These are phyloP conservation scores for Axea sp. DNA, from an alignment of 2,888 invertebrate species.

Conservation along the genomic window DNA sequence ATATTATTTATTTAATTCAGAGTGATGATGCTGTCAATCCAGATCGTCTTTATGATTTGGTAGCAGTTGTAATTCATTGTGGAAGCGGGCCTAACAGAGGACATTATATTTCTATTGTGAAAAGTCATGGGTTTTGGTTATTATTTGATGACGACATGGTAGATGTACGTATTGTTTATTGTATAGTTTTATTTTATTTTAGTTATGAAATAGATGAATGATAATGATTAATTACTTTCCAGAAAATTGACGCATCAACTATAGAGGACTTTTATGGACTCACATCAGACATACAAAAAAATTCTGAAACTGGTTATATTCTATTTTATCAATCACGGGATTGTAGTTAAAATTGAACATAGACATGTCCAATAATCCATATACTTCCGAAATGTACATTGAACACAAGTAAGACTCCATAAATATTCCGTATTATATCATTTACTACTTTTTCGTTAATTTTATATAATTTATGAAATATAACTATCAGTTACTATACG, in stretches of 20 bases:
- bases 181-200: neutral
- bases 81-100: conserved; percentile 97
- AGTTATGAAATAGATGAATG: neutral
- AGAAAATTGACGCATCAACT: conserved; percentile 99
- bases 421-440: conserved; percentile 54
- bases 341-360: conserved; percentile 79
- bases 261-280: conserved; percentile 99
- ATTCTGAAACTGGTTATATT: conserved; percentile 99
- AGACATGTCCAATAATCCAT: conserved; percentile 54
- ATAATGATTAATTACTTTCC: conserved; percentile 75
- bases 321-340: conserved; percentile 98
- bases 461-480: conserved; percentile 19
- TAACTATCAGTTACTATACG: conserved; percentile 6
- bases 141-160: conserved; percentile 99
- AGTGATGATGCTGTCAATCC: conserved; percentile 99
- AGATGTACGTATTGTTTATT: conserved; percentile 86
- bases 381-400: conserved; percentile 55
- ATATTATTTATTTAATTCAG: conserved; percentile 16
- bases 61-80: conserved; percentile 99
- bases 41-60: conserved; percentile 98
- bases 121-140: conserved; percentile 95
- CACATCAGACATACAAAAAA: conserved; percentile 98
- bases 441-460: conserved; percentile 22
- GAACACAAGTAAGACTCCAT: conserved; percentile 13
- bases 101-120: conserved; percentile 99